Evolutionary conservation across 2,888 invertebrate genomes (phyloP), one percentile per base, ranked within the genome.

Genomic region (Horisme vitalbata): DNA sequence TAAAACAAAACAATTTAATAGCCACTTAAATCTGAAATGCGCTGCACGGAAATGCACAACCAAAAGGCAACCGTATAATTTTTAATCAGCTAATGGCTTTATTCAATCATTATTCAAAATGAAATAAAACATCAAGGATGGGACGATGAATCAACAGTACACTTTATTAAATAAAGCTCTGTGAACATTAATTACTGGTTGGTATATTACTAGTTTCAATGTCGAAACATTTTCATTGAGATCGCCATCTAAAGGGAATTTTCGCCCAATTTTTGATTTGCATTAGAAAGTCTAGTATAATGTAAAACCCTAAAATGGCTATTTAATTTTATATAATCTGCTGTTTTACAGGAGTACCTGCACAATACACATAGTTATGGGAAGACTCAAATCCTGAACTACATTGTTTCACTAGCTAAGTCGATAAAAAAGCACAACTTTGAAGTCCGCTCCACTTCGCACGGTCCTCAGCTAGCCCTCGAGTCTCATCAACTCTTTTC

Each of bases 401-500:
- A 21, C 32, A 34, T 31, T 23, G 45, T 32, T 28, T 28, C 33
- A 50, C 52, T 53, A 24, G 41, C 48, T 46, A 52, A 28, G 14
- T 45, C 28, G 44, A 43, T 51, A 48, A 52, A 52, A 53, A 55
- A 45, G 53, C 45, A 44, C 49, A 50, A 52, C 53, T 47, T 50
- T 58, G 47, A 37, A 43, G 45, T 45, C 41, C 28, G 50, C 30
- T 41, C 44, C 49, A 45, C 51, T 51, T 46, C 31, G 52, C 43
- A 24, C 49, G 52, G 44, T 58, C 45, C 62, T 63, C 57, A 46
- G 55, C n/a, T n/a, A n/a, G n/a, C 57, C 55, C 63, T 68, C 57
- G 53, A 63, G 68, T 54, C 60, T 65, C 68, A 64, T 71, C 71
- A 69, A 61, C 64, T 60, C 61, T 67, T 61, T 70, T 65, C 61